Evolutionary conservation across 2,888 invertebrate species (phyloP), one percentile per base, ranked within the genome.

Genomic region (Eudemis profundana): DNA sequence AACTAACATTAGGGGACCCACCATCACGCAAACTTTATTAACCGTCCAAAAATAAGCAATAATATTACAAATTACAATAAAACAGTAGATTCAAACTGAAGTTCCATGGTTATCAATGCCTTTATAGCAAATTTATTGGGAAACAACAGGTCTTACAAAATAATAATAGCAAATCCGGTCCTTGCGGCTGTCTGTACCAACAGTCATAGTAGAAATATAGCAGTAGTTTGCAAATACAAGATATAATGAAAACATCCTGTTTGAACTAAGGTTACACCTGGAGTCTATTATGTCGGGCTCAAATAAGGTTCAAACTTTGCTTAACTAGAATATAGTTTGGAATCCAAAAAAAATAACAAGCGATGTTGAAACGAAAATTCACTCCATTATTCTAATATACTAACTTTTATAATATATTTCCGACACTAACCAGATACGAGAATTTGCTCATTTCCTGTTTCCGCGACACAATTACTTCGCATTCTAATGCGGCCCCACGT

Each of bases 401-500:
- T 23, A 23, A 8, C 33, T 4, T 8, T 4, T 33, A 10, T 8
- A 33, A 8, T 33, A 4, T 33, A 33, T 8, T 33, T 33, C 33
- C 33, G 8, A 33, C 2, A 10, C 8, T 2, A 8, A 8, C 10
- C 7, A 33, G 7, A 33, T 33, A 8, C 2, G 8, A 4, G 0
- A 10, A 33, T 10, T 33, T 33, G 8, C 8, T 33, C 8, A 33
- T 33, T 33, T 33, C 8, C 33, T 8, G 8, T 10, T 33, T 8
- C 1, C 8, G 8, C 12, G 33, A 33, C 33, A 10, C 8, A 8
- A 33, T 33, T 33, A 33, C 33, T 8, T 8, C 65, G 15, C 40
- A 72, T 60, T 54, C 49, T 51, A 17, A 40, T 69, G 66, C 67
- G 66, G 61, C 21, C 33, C 33, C 33, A 33, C 8, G 5, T 8